Conservation (phyloP, 2,797 vertebrate genomes). For the Pantherophis alleghaniensis region DNA sequence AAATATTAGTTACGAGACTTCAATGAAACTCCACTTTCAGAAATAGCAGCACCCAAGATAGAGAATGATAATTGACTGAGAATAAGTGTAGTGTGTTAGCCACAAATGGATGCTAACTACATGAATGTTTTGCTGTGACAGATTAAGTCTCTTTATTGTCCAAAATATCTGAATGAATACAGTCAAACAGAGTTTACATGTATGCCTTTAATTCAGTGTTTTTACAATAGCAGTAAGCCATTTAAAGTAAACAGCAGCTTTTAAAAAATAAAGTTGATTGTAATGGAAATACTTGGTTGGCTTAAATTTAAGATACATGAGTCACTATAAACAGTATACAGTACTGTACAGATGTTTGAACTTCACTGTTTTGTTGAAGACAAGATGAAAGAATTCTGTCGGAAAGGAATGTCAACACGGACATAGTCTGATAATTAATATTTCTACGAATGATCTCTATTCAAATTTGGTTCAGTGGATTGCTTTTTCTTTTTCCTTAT, state of each 20-base stretch:
- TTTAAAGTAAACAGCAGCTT: constrained; percentile 45
- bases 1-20: not conserved
- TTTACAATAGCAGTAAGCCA: constrained; percentile 34
- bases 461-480: constrained; percentile 18
- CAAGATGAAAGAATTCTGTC: constrained; percentile 52
- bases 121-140: not conserved
- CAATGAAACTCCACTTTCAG: not conserved
- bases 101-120: not conserved
- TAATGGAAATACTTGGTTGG: constrained; percentile 60
- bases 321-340: constrained; percentile 63
- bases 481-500: constrained; percentile 21
- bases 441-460: constrained; percentile 8
- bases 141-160: not conserved
- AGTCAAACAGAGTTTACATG: not conserved
- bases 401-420: constrained; percentile 53
- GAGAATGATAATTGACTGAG: not conserved
- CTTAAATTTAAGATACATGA: constrained; percentile 72
- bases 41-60: not conserved
- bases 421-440: constrained; percentile 28
- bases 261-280: constrained; percentile 47
- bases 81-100: too few species aligned
- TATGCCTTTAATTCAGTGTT: not conserved
- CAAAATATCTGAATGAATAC: not conserved
- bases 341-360: constrained; percentile 66
- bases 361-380: constrained; percentile 54